Evolutionary conservation across 2,888 invertebrate species (phyloP).

Genomic region (Taenaris catops): DNA sequence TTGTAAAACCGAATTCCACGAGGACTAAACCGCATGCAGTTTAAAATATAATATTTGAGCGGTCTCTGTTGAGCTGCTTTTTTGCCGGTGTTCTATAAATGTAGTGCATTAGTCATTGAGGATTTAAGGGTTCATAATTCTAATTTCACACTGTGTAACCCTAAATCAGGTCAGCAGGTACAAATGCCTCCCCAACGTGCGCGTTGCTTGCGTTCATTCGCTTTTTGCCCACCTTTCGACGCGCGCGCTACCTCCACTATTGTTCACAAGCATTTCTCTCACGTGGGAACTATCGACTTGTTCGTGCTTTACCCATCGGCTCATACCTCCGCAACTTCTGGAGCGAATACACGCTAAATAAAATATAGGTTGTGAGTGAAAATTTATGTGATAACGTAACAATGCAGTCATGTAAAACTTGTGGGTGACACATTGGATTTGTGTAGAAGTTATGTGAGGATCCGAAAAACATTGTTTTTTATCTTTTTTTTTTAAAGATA

Average conservation of each 20-base stretch:
- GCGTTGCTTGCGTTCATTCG: constrained; percentile 58
- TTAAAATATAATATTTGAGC: no score
- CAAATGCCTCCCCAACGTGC: constrained; percentile 31
- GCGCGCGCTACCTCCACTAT: constrained; percentile 70
- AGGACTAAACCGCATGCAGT: no score
- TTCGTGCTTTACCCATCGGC: constrained; percentile 59
- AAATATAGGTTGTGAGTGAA: constrained; percentile 29
- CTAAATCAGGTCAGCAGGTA: constrained; percentile 74
- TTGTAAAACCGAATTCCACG: no score
- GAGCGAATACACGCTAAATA: constrained; percentile 48
- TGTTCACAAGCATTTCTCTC: constrained; percentile 69
- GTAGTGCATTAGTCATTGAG: no score
- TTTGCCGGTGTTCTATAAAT: no score
- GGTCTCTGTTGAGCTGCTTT: no score
- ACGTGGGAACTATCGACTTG: constrained; percentile 65
- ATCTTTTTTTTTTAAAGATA: constrained; percentile 30
- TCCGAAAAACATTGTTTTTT: constrained; percentile 46
- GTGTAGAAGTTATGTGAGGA: constrained; percentile 69
- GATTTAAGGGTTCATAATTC: constrained; percentile 8
- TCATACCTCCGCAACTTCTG: constrained; percentile 46
- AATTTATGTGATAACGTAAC: constrained; percentile 47
- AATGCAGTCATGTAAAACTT: constrained; percentile 36
- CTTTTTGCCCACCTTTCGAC: constrained; percentile 78
- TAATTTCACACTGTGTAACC: constrained; percentile 14
- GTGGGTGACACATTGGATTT: constrained; percentile 37